Evolutionary conservation across 1,140 invertebrate genomes (phyloP), one percentile per base, ranked within the genome.

Genomic region (Drosophila persimilis): DNA sequence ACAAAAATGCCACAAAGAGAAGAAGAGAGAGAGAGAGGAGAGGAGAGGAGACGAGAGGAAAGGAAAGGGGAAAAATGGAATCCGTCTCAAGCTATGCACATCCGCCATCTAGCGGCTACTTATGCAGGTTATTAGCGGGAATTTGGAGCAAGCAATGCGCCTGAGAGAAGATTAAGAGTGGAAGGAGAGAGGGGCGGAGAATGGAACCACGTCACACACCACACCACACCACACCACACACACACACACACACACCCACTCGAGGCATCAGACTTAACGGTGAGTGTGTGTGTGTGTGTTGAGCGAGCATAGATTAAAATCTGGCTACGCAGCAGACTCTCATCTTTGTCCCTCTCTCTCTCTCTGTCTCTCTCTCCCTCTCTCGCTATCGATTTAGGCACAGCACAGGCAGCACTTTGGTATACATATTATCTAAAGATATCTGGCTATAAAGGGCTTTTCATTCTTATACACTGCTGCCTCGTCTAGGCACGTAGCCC

Each of bases 271-370:
- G 50, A 41, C 66, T 44, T 48, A 57, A 69, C 43, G 31, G 39
- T 66, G 69, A 70, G 66, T 70, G 52, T 70, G 66, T 70, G 69
- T 69, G 66, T 70, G 52, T 70, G 66, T 70, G 66, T 70, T 70
- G 66, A 69, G 66, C 69, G 69, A 70, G 66, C 66, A 69, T 51
- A 70, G 64, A 70, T 70, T 69, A 53, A 57, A 70, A 70, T 70
- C 64, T 69, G 64, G 39, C 20, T 52, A 45, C 52, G 69, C 63
- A 70, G 65, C 61, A 63, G 26, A 45, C 44, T 47, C 26, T n/a
- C 6, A 11, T 17, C 35, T 13, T 6, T 22, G 9, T 41, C 7
- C 4, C 26, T 29, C 17, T 57, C 24, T 43, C 43, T 1, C 35
- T 4, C 35, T 11, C 3, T n/a, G n/a, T 4, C 11, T 4, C 11